A percentile compares a stretch with the other conserved stretches of the same genome.
Conservation (phyloP, 2,113 vertebrate genomes). For the Grammatotria lemairii region DNA sequence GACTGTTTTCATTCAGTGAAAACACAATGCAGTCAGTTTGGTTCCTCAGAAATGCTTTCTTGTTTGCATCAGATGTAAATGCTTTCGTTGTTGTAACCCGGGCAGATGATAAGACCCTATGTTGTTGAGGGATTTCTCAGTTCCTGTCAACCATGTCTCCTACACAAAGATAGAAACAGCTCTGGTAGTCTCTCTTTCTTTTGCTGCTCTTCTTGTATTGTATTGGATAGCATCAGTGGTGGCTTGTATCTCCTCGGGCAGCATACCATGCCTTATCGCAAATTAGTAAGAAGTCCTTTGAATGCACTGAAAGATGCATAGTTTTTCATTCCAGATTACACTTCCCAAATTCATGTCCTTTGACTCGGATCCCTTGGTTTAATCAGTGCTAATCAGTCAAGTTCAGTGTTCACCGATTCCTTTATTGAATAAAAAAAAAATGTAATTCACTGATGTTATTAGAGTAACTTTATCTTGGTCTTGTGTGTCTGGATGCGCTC, state of each 20-base stretch:
- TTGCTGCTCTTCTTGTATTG: neutral
- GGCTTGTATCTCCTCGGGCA: neutral
- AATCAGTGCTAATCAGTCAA: neutral
- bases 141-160: neutral
- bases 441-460: neutral
- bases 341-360: neutral
- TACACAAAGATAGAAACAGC: neutral
- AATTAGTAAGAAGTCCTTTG: neutral
- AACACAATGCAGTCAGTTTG: neutral
- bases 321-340: neutral
- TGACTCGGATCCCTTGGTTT: neutral
- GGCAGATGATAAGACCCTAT: neutral
- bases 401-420: neutral
- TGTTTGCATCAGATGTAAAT: neutral
- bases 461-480: neutral
- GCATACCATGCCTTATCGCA: neutral
- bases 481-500: neutral
- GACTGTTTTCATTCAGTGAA: neutral
- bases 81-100: neutral
- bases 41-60: neutral
- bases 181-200: neutral
- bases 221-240: neutral
- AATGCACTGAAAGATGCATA: neutral
- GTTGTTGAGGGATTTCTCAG: neutral
- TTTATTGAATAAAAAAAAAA: neutral